phyloP scores from a whole-genome alignment of 1,140 invertebrate species.

The Danaus melanippus region DNA sequence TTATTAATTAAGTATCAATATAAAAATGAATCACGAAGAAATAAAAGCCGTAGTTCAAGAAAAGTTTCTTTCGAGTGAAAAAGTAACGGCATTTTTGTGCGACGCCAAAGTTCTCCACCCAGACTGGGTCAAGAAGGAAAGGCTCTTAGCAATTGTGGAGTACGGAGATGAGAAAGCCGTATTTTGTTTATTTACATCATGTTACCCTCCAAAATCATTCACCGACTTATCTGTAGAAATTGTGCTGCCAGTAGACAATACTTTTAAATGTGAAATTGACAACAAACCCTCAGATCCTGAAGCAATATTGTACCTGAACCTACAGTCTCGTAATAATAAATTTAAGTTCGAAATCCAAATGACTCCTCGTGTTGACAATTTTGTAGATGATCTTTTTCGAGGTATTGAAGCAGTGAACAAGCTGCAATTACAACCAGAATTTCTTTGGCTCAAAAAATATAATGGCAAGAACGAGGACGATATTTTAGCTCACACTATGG shows the following conservation, averaged over 20 bases:
- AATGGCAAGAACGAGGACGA: slow-evolving; percentile 56
- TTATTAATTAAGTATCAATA: slow-evolving; percentile 10
- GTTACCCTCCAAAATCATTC: slow-evolving; percentile 75
- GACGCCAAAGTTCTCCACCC: slow-evolving; percentile 63
- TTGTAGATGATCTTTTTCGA: slow-evolving; percentile 65
- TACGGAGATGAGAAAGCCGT: slow-evolving; percentile 67
- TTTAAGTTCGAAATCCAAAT: slow-evolving; percentile 68
- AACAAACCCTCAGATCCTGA: slow-evolving; percentile 64
- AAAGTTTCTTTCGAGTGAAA: slow-evolving; percentile 76
- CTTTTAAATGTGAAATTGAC: slow-evolving; percentile 83
- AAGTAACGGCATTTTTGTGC: slow-evolving; percentile 63
- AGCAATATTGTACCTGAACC: slow-evolving; percentile 63
- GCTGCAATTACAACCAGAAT: slow-evolving; percentile 51
- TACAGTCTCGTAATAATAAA: slow-evolving; percentile 63
- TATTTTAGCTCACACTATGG: slow-evolving; percentile 72
- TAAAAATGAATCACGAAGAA: slow-evolving; percentile 63
- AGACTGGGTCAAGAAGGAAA: slow-evolving; percentile 61
- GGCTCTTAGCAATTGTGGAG: slow-evolving; percentile 65
- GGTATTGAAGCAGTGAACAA: slow-evolving; percentile 63
- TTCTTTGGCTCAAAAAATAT: slow-evolving; percentile 67
- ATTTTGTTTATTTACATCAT: slow-evolving; percentile 64
- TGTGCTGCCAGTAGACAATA: slow-evolving; percentile 81
- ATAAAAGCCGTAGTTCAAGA: slow-evolving; percentile 72
- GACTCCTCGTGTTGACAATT: slow-evolving; percentile 60
- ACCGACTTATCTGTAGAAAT: slow-evolving; percentile 81